Percentiles rank a stretch among this genome's conserved stretches.
Evolutionary conservation across 2,113 vertebrate species (phyloP).

Genomic region (Platichthys flesus): DNA sequence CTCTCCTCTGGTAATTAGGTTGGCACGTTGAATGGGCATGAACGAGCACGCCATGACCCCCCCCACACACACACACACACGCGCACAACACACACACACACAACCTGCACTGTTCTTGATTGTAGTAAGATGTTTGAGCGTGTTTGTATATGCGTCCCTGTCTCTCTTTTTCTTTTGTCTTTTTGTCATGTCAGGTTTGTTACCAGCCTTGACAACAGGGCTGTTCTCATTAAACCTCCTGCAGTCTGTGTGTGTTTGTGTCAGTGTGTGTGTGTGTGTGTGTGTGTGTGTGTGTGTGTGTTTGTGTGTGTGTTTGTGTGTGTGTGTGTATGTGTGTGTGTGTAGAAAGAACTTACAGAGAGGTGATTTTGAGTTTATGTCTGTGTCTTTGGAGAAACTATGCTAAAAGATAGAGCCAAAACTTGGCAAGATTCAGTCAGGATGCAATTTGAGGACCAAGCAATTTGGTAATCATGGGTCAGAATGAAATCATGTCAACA

Average conservation of each 20-base stretch:
- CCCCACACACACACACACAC: conserved; percentile 32
- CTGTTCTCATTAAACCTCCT: background rate
- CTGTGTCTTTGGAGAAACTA: background rate
- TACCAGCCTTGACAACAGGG: background rate
- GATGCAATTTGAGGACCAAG: too few species aligned
- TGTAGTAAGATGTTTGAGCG: background rate
- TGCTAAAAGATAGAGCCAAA: background rate
- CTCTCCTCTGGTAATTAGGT: conserved; percentile 97
- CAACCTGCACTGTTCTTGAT: conserved; percentile 25
- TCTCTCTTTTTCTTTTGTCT: background rate
- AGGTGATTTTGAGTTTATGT: background rate
- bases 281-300: background rate
- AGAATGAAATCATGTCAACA: too few species aligned
- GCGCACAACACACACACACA: background rate
- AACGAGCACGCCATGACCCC: conserved; percentile 90
- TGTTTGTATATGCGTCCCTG: background rate
- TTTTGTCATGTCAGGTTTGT: background rate
- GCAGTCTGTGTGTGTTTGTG: background rate
- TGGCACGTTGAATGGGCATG: conserved; percentile 92
- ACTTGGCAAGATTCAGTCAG: background rate
- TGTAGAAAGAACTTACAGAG: background rate
- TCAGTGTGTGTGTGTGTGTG: too few species aligned
- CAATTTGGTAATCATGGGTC: too few species aligned
- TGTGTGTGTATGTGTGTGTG: too few species aligned
- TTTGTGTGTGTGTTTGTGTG: background rate